phyloP scores from a whole-genome alignment of 2,113 vertebrate genomes.

The Solea solea region DNA sequence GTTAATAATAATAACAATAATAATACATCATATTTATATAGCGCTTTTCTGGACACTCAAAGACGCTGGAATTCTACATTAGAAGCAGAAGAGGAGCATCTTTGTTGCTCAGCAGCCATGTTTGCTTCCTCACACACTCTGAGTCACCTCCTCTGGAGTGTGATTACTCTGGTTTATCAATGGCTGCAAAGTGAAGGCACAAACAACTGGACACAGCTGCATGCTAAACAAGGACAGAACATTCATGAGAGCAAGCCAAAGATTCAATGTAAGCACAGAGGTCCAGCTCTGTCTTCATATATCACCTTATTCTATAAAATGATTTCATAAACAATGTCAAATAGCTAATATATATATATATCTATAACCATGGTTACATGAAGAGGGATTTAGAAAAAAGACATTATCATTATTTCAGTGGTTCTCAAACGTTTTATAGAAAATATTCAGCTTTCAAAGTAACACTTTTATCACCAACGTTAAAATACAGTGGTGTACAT shows the following conservation, averaged over 20 bases:
- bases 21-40: too few species aligned
- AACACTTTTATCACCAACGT: too few species aligned
- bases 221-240: conserved; percentile 16
- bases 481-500: too few species aligned
- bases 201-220: conserved; percentile 27
- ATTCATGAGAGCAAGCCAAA: background rate
- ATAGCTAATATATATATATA: too few species aligned
- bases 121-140: conserved; percentile 46
- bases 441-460: too few species aligned
- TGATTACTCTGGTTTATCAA: conserved; percentile 43
- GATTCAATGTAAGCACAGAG: background rate
- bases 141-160: conserved; percentile 47
- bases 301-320: background rate
- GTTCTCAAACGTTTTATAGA: too few species aligned
- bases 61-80: too few species aligned
- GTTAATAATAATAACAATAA: too few species aligned
- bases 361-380: too few species aligned
- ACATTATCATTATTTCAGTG: too few species aligned
- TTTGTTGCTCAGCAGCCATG: conserved; percentile 51
- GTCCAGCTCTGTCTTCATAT: background rate
- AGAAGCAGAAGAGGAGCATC: conserved; percentile 25
- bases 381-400: too few species aligned
- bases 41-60: too few species aligned
- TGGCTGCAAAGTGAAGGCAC: conserved; percentile 46
- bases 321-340: background rate